These are phyloP conservation scores for Python bivittatus DNA, from an alignment of 2,113 vertebrate species.

Conservation along the genomic window DNA sequence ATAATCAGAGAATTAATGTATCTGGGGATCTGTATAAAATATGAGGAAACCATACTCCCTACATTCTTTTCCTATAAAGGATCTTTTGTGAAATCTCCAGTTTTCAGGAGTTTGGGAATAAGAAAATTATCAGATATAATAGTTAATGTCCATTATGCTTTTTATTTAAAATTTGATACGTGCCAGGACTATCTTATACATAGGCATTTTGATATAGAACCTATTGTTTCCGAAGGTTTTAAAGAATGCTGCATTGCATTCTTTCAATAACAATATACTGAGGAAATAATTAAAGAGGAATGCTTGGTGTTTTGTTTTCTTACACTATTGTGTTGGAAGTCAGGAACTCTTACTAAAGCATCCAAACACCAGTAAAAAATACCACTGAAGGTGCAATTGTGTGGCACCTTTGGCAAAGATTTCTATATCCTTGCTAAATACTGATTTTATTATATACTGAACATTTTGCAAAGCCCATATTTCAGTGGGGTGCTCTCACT, in stretches of 20 bases:
- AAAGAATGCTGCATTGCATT: constrained; percentile 30
- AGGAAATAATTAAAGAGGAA: not conserved
- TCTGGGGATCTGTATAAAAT: not conserved
- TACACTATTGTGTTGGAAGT: not conserved
- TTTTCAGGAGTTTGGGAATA: not conserved
- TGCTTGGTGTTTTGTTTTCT: not conserved
- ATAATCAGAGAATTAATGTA: constrained; percentile 36
- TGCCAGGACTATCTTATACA: constrained; percentile 39
- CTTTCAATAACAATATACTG: constrained; percentile 13
- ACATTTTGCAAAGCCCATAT: not conserved
- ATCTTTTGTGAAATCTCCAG: not conserved
- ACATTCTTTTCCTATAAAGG: not conserved
- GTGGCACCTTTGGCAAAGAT: not conserved
- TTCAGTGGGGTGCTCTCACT: not conserved
- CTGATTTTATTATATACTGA: not conserved
- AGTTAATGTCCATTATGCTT: constrained; percentile 29
- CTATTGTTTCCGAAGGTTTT: constrained; percentile 6
- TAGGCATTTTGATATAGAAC: constrained; percentile 20
- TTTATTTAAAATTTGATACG: constrained; percentile 33
- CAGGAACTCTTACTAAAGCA: not conserved
- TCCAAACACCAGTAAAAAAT: not conserved
- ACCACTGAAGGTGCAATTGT: not conserved
- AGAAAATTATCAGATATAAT: not conserved
- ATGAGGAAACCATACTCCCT: not conserved
- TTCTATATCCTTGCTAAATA: not conserved